Evolutionary conservation across 1,140 invertebrate genomes (phyloP).

Genomic region (Cyphomyrmex costatus): DNA sequence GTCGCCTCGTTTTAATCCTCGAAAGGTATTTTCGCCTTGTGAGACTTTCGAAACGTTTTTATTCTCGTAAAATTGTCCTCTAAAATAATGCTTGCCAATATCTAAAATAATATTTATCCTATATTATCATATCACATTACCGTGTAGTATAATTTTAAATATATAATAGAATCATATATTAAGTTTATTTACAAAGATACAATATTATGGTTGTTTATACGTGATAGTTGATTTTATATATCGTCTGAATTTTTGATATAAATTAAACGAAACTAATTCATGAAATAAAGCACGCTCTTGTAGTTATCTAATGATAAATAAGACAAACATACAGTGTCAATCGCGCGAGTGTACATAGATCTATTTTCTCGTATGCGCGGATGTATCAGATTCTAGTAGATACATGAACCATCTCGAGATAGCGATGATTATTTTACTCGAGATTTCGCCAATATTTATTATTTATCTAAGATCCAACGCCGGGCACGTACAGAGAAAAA

Average conservation of each 20-base stretch:
- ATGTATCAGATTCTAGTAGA: constrained; percentile 41
- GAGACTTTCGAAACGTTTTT: constrained; percentile 7
- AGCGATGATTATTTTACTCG: constrained; percentile 57
- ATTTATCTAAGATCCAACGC: constrained; percentile 51
- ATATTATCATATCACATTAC: background rate
- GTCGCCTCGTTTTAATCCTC: constrained; percentile 60
- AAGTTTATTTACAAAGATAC: background rate
- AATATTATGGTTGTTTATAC: background rate
- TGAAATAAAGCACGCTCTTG: constrained; percentile 18
- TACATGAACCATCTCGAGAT: constrained; percentile 32
- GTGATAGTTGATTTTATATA: background rate
- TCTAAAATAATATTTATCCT: background rate
- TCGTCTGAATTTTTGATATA: background rate
- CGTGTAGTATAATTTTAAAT: background rate
- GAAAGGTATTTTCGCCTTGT: constrained; percentile 1
- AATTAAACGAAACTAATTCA: constrained; percentile 6
- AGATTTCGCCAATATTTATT: constrained; percentile 60
- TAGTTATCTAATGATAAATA: constrained; percentile 32
- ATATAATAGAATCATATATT: background rate
- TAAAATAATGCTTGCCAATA: background rate
- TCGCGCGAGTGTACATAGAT: constrained; percentile 33
- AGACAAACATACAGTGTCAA: constrained; percentile 28
- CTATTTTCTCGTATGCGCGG: constrained; percentile 26
- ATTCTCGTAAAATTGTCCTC: background rate
- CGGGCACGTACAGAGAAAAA: constrained; percentile 28